Evolutionary conservation across 2,888 invertebrate species (phyloP), one percentile per base, ranked within the genome.

Genomic region (Erebia palarica): DNA sequence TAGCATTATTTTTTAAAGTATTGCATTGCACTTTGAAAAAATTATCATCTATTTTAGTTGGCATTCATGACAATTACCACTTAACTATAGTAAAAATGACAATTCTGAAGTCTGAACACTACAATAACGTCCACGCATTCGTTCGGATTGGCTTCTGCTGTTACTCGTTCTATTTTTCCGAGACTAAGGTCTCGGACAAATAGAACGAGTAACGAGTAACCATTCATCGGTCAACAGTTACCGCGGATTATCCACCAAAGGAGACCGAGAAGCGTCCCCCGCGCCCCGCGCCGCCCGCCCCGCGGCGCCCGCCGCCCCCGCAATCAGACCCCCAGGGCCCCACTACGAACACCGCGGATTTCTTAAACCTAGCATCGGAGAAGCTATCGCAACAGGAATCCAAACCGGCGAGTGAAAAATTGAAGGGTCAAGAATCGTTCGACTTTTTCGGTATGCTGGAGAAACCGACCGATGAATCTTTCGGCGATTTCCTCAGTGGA

Each of bases 401-500:
- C 8, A 79, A 77, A 59, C 47, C 74, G 59, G 61, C 72, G 4
- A 51, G 49, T 1, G 71, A 76, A 69, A 89, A 89, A 69, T 69
- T 91, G 21, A 87, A 88, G 75, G 87, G 79, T 71, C 87, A 87
- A 44, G 95, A 94, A 81, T 94, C 95, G 1, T 94, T 95, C 59
- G 96, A 96, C 74, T 92, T 94, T 85, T 94, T 94, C 75, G 92
- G 93, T n/a, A 86, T 92, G 88, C 87, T 89, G 92, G 92, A 85
- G 95, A 96, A 94, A 88, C 86, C 80, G 59, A 79, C 82, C 1
- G 92, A 92, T 68, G 92, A 92, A 68, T 79, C 85, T 10, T 94
- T 94, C 69, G 93, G 93, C 1, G 93, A 93, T 77, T 94, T 94
- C 76, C 80, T 92, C 4, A 86, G 90, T 64, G 87, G 87, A 16